phyloP scores from a whole-genome alignment of 2,888 invertebrate species.

The Phengaris alcon region DNA sequence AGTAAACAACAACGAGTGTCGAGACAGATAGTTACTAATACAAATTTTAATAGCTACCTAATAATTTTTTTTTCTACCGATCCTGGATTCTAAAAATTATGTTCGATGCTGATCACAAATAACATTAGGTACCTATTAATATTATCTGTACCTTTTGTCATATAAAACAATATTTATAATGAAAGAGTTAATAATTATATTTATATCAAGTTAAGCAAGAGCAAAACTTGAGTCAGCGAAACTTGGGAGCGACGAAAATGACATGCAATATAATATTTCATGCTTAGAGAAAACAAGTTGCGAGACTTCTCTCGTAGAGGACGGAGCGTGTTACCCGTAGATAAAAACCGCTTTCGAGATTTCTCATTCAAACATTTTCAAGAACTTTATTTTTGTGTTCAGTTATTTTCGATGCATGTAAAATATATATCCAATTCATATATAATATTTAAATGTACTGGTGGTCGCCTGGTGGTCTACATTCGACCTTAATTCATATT shows the following conservation, averaged over 20 bases:
- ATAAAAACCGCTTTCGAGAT: slow-evolving; percentile 47
- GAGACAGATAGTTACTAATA: no score
- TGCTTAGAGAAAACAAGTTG: slow-evolving; percentile 60
- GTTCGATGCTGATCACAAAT: no score
- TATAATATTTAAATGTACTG: not conserved
- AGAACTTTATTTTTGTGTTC: slow-evolving; percentile 5
- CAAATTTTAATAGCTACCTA: no score
- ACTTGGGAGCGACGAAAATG: slow-evolving; percentile 34
- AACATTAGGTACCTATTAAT: no score
- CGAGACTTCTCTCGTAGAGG: slow-evolving; percentile 45
- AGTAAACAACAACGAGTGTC: no score
- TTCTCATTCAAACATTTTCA: slow-evolving; percentile 26
- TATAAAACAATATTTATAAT: not conserved
- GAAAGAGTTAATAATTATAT: not conserved
- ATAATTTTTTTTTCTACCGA: no score
- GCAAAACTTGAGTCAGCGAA: slow-evolving; percentile 30
- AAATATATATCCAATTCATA: not conserved
- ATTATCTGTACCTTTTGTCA: no score
- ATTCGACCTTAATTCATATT: no score
- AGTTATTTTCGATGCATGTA: not conserved
- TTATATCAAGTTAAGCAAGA: slow-evolving; percentile 21
- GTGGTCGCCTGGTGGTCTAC: no score
- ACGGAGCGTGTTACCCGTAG: slow-evolving; percentile 54
- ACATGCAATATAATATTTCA: slow-evolving; percentile 56
- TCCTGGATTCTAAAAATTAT: no score